phyloP scores from a whole-genome alignment of 2,888 invertebrate species.

The Harpagoxenus sublaevis region DNA sequence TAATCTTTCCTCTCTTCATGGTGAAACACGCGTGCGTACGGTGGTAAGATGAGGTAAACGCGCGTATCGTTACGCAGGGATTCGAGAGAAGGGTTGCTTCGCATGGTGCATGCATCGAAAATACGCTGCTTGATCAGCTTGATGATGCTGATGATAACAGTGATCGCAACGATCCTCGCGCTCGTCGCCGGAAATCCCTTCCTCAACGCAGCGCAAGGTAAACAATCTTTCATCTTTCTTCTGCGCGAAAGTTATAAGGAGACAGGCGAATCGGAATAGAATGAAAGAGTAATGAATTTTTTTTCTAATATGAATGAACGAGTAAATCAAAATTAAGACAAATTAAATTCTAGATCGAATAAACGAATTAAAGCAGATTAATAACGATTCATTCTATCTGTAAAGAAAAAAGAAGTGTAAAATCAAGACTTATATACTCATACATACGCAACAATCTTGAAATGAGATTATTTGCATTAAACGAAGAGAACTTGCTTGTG shows the following conservation, averaged over 20 bases:
- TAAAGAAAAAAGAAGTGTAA: background rate
- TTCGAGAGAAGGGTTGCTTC: background rate
- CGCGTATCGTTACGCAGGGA: constrained; percentile 32
- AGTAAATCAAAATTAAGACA: background rate
- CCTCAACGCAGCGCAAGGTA: constrained; percentile 75
- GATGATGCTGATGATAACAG: constrained; percentile 67
- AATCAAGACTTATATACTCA: no score
- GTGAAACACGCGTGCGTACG: background rate
- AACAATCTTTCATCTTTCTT: background rate
- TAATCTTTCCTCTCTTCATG: background rate
- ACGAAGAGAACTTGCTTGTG: no score
- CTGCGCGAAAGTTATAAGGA: background rate
- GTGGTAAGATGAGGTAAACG: constrained; percentile 56
- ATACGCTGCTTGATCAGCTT: constrained; percentile 24
- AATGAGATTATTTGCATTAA: no score
- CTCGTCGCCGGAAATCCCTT: constrained; percentile 68
- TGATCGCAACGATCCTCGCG: constrained; percentile 61
- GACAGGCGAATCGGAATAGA: background rate
- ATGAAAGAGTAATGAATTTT: background rate
- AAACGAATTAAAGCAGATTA: background rate
- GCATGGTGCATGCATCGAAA: background rate
- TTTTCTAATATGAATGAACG: background rate
- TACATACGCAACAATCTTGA: no score
- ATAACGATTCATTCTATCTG: background rate
- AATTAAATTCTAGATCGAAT: background rate